Conservation (phyloP, 2,888 invertebrate genomes). For the Mayetiola destructor region DNA sequence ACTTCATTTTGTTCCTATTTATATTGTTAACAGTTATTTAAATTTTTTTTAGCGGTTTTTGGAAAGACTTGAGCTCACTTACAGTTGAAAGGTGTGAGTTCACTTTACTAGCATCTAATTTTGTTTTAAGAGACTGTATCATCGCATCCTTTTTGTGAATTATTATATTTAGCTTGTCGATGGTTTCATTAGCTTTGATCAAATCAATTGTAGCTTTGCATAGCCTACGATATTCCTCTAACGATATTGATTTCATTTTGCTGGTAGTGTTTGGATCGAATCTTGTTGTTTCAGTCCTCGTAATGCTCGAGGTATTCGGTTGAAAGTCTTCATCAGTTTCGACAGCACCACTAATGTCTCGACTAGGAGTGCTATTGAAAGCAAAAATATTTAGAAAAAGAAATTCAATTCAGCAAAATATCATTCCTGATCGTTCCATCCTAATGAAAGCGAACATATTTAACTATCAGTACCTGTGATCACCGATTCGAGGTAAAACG, state of each 20-base stretch:
- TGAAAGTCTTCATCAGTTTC: not conserved
- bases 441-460: not conserved
- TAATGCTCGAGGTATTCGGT: not conserved
- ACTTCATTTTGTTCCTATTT: slow-evolving; percentile 9
- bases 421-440: not conserved
- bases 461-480: not conserved
- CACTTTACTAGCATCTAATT: not conserved
- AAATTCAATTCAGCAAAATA: not conserved
- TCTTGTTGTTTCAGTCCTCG: not conserved
- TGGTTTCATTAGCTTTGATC: not conserved
- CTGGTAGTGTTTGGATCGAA: not conserved
- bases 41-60: not conserved
- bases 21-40: not conserved
- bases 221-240: not conserved
- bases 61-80: not conserved
- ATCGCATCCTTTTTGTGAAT: not conserved
- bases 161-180: not conserved
- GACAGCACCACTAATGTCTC: not conserved
- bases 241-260: not conserved
- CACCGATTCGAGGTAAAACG: not conserved
- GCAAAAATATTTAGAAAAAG: not conserved
- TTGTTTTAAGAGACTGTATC: not conserved
- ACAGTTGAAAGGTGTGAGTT: not conserved
- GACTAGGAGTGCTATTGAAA: not conserved
- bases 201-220: not conserved